Percentiles rank a stretch among this genome's conserved stretches.
Conservation (phyloP, 2,888 invertebrate genomes). For the Physocephala rufipes region DNA sequence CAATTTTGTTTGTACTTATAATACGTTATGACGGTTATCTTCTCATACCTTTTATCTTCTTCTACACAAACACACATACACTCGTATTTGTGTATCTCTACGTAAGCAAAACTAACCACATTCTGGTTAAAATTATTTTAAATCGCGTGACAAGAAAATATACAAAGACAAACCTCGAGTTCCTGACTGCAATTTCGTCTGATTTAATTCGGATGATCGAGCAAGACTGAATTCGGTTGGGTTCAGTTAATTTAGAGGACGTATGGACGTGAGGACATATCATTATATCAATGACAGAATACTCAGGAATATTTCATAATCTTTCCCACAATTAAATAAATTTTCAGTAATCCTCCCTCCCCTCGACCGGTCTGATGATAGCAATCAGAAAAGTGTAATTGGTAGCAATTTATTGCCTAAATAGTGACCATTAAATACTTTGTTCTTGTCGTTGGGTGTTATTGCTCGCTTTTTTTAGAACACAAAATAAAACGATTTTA, state of each 20-base stretch:
- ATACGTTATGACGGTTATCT: not conserved
- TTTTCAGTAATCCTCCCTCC: too few relatives aligned
- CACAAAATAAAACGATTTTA: not conserved
- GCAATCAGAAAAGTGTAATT: slow-evolving; percentile 22
- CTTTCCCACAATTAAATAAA: slow-evolving; percentile 26
- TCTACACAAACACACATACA: not conserved
- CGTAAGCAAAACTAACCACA: not conserved
- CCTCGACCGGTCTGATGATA: slow-evolving; percentile 23
- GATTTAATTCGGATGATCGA: not conserved
- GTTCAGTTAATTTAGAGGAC: too few relatives aligned
- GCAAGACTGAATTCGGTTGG: too few relatives aligned
- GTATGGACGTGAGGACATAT: not conserved
- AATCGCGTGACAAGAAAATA: slow-evolving; percentile 26
- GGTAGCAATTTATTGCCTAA: slow-evolving; percentile 29
- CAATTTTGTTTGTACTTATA: not conserved
- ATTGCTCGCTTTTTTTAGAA: slow-evolving; percentile 15
- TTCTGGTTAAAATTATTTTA: not conserved
- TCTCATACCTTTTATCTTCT: not conserved
- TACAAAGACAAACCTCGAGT: not conserved
- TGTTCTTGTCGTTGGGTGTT: not conserved
- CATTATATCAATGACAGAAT: not conserved
- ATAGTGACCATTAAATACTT: slow-evolving; percentile 22
- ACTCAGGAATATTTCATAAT: not conserved
- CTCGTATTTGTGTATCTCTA: not conserved
- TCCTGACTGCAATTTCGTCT: too few relatives aligned